Conservation (phyloP, 2,113 vertebrate species). For the Thomomys bottae region DNA sequence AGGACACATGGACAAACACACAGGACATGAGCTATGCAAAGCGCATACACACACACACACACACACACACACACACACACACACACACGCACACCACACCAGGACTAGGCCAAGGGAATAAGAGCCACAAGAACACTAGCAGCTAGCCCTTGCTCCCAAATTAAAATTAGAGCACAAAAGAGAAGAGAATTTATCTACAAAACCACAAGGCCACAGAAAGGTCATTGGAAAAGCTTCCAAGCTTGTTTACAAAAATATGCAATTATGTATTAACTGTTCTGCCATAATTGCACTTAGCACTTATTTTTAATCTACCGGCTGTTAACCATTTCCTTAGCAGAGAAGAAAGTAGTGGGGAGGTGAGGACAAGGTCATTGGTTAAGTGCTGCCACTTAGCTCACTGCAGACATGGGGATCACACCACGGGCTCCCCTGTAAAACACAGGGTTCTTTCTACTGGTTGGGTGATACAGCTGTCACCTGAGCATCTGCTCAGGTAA, state of each 20-base stretch:
- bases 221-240: conserved; percentile 73
- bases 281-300: conserved; percentile 74
- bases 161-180: conserved; percentile 81
- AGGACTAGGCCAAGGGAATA: not conserved
- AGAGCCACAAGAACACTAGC: not conserved
- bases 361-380: not conserved
- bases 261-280: conserved; percentile 74
- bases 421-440: not conserved
- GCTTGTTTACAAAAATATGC: conserved; percentile 81
- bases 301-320: conserved; percentile 38
- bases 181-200: conserved; percentile 80
- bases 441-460: not conserved
- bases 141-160: conserved; percentile 64
- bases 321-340: conserved; percentile 41
- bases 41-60: not conserved
- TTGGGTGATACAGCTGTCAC: not conserved
- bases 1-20: not conserved
- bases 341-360: not conserved
- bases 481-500: not conserved
- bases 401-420: fast-evolving
- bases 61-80: not conserved
- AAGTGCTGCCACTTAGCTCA: not conserved
- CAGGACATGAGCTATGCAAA: fast-evolving
- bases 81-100: not conserved
- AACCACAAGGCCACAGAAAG: conserved; percentile 82